Conservation (phyloP, 2,113 vertebrate species). For the Choloepus hoffmanni region DNA sequence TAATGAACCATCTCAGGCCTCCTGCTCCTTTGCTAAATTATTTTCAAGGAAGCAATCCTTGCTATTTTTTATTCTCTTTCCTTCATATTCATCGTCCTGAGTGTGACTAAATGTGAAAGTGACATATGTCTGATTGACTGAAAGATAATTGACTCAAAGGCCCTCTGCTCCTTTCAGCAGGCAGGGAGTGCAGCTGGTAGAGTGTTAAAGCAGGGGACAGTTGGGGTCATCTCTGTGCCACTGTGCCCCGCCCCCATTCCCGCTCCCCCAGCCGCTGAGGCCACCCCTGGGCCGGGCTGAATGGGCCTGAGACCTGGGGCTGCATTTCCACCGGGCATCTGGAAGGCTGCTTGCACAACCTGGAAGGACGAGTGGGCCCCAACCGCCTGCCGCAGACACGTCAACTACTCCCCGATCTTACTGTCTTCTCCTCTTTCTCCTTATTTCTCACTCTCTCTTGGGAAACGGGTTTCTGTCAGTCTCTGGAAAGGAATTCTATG, state of each 20-base stretch:
- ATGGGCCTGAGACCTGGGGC: conserved; percentile 82
- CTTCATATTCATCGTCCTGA: neutral
- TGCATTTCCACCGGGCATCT: conserved; percentile 84
- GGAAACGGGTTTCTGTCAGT: conserved; percentile 74
- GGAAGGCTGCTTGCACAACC: conserved; percentile 73
- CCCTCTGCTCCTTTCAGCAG: conserved; percentile 50
- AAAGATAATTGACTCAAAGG: conserved; percentile 83
- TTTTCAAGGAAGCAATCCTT: conserved; percentile 14
- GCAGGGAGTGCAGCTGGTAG: conserved; percentile 86
- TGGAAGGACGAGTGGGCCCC: conserved; percentile 84
- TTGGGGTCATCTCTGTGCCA: conserved; percentile 82
- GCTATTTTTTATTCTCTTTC: neutral
- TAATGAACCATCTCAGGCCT: neutral
- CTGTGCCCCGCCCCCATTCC: conserved; percentile 41
- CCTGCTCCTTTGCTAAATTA: neutral
- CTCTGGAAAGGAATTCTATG: conserved; percentile 81
- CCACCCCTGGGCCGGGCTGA: conserved; percentile 77
- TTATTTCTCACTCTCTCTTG: neutral
- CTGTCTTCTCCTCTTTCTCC: conserved; percentile 55
- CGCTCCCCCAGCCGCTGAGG: conserved; percentile 67
- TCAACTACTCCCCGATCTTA: conserved; percentile 74
- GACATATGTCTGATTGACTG: conserved; percentile 87
- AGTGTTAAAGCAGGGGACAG: conserved; percentile 87
- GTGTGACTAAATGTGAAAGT: neutral
- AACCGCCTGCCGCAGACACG: conserved; percentile 83